These are phyloP conservation scores for Lymantria monacha DNA, from an alignment of 2,888 invertebrate species.

Conservation along the genomic window DNA sequence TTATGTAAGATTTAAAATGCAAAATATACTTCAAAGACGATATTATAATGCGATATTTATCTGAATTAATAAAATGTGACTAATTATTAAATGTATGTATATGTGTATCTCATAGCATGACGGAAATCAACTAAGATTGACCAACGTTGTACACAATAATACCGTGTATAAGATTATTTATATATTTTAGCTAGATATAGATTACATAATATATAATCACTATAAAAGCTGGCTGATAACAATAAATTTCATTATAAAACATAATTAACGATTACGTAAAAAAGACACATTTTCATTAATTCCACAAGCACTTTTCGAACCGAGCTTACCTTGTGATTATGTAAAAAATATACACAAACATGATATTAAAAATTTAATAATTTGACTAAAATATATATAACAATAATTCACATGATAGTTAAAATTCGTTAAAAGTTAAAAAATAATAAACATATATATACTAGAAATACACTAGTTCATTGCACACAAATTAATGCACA, in stretches of 20 bases:
- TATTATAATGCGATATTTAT: not conserved
- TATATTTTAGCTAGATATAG: not conserved
- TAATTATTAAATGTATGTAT: not conserved
- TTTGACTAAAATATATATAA: conserved; percentile 3
- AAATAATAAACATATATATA: not conserved
- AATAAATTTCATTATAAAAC: conserved; percentile 3
- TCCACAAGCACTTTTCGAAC: not conserved
- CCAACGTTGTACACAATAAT: too few species aligned
- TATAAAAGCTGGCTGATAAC: not conserved
- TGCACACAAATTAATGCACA: conserved; percentile 32
- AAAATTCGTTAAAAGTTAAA: not conserved
- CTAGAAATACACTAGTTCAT: conserved; percentile 5
- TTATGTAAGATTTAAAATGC: conserved; percentile 8
- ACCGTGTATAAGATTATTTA: too few species aligned
- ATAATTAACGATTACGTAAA: not conserved
- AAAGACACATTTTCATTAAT: not conserved
- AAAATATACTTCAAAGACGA: not conserved
- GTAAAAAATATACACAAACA: not conserved
- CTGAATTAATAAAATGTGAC: not conserved
- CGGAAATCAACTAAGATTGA: too few species aligned
- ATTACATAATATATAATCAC: not conserved
- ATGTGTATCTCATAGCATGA: too few species aligned
- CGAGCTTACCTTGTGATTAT: not conserved
- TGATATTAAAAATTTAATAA: not conserved
- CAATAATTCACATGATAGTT: not conserved